phyloP scores from a whole-genome alignment of 2,113 vertebrate genomes.

The Thinocorus orbignyianus region DNA sequence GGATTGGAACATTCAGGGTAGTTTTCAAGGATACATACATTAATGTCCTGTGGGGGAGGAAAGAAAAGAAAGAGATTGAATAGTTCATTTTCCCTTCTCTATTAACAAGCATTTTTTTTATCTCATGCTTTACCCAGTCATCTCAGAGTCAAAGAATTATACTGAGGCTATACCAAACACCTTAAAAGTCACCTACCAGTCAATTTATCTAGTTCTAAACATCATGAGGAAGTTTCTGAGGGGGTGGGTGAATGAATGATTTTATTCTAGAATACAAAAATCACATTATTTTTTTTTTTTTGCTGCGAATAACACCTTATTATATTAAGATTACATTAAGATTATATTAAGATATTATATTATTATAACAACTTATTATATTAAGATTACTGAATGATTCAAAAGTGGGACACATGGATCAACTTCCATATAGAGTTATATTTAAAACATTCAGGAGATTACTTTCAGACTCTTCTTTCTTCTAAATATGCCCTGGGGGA shows the following conservation, averaged over 20 bases:
- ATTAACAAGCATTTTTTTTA: not conserved
- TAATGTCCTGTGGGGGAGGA: constrained; percentile 85
- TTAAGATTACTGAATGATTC: not conserved
- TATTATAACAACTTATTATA: too few relatives aligned
- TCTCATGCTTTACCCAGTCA: not conserved
- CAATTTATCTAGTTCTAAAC: not conserved
- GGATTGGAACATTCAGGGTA: constrained; percentile 97
- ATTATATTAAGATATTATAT: too few relatives aligned
- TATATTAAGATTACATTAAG: not conserved
- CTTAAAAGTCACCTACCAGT: not conserved
- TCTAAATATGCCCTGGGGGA: not conserved
- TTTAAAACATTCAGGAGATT: not conserved
- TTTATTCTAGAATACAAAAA: not conserved
- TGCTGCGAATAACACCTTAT: not conserved
- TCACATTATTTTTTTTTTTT: not conserved
- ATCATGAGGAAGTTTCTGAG: not conserved
- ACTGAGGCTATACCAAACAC: not conserved
- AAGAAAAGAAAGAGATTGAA: not conserved
- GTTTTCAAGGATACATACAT: constrained; percentile 96
- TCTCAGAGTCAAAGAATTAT: not conserved
- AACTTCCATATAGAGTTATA: not conserved
- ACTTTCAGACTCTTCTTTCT: not conserved
- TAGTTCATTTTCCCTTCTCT: not conserved
- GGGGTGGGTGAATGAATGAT: not conserved
- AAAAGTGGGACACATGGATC: not conserved